Conservation (phyloP, 2,888 invertebrate species). For the Operophtera brumata region DNA sequence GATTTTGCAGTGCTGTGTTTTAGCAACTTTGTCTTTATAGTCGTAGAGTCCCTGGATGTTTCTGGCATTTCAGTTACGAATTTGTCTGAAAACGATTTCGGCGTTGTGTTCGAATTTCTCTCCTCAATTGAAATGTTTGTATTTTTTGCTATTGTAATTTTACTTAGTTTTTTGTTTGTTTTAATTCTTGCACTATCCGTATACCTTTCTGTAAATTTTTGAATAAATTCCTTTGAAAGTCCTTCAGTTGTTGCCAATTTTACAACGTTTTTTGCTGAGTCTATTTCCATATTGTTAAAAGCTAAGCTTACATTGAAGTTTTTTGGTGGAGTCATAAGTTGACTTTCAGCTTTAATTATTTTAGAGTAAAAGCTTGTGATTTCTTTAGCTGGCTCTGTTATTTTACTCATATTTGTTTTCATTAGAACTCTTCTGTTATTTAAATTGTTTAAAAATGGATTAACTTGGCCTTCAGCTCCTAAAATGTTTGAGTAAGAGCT, state of each 20-base stretch:
- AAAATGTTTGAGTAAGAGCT: neutral
- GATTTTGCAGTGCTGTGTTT: neutral
- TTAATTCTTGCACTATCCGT: neutral
- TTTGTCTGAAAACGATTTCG: neutral
- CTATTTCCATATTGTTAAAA: neutral
- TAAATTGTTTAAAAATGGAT: neutral
- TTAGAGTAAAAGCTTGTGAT: neutral
- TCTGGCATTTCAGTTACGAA: neutral
- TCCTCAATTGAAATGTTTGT: neutral
- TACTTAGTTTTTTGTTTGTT: neutral
- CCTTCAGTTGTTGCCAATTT: neutral
- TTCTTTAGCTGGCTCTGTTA: neutral
- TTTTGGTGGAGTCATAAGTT: neutral
- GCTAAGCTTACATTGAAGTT: neutral
- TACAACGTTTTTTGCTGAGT: neutral
- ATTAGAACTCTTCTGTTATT: neutral
- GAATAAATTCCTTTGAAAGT: neutral
- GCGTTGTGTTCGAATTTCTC: neutral
- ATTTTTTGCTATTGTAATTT: neutral
- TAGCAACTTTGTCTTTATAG: neutral
- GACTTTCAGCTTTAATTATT: neutral
- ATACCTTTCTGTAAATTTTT: neutral
- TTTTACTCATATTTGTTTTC: neutral
- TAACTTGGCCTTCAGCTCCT: neutral
- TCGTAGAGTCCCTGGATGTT: neutral